Percentiles rank a stretch among this genome's conserved stretches.
phyloP scores from a whole-genome alignment of 2,113 vertebrate genomes.

The Nothoprocta pentlandii region DNA sequence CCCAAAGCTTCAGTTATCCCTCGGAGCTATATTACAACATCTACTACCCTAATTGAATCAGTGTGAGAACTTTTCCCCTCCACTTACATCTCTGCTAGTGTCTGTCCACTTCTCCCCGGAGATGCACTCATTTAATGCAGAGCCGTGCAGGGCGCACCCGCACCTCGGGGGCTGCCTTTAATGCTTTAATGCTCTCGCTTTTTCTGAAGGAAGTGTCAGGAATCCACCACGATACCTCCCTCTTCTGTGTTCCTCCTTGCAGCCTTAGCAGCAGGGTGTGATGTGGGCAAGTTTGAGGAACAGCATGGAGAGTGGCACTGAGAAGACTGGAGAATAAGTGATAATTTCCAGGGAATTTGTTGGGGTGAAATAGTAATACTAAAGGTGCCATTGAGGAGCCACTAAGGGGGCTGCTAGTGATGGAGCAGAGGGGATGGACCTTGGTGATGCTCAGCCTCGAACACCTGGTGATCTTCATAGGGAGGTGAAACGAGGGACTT shows the following conservation, averaged over 20 bases:
- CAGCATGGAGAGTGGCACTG: not conserved
- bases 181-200: not conserved
- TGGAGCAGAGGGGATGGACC: not conserved
- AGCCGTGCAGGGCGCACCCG: not conserved
- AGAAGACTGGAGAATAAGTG: not conserved
- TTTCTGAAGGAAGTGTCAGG: not conserved
- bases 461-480: not conserved
- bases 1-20: constrained; percentile 73
- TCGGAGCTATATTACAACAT: constrained; percentile 78
- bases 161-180: not conserved
- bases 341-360: not conserved
- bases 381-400: accelerated
- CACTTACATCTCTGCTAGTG: constrained; percentile 25
- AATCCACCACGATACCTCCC: not conserved
- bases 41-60: constrained; percentile 74
- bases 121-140: constrained; percentile 1
- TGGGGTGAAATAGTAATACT: not conserved
- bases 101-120: constrained; percentile 36
- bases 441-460: not conserved
- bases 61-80: constrained; percentile 70
- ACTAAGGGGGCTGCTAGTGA: not conserved
- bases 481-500: not conserved
- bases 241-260: not conserved
- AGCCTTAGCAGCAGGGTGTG: not conserved
- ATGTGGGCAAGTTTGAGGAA: not conserved